Evolutionary conservation across 2,888 invertebrate genomes (phyloP), one percentile per base, ranked within the genome.

Genomic region (Melieria crassipennis): DNA sequence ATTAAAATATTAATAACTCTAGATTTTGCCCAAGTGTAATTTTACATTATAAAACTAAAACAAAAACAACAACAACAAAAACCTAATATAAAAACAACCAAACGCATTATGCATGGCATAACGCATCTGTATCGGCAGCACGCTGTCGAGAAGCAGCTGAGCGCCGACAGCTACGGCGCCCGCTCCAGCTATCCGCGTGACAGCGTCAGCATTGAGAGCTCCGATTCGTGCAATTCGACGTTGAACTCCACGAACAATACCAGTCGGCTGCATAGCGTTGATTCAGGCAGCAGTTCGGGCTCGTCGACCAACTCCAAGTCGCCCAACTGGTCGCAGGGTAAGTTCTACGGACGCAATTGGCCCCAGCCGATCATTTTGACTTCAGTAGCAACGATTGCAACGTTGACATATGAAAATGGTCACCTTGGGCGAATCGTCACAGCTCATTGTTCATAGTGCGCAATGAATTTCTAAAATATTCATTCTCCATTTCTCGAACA

Each of bases 71-170:
- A 61, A 46, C 10, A 64, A 52, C 58, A 70, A 66, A 73, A 66
- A 45, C 78, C 75, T 75, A 69, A 61, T 57, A 64, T 1, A 46
- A 57, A 50, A 65, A 64, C 68, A 71, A 5, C 57, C 16, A 70
- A 71, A 56, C 6, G 58, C 3, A 77, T 75, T 76, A 87, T 87
- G 87, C 87, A 87, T 71, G 87, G 87, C 72, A 86, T 87, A 73
- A 84, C 86, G 30, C 87, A 87, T 80, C 83, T 87, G 61, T 87
- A 86, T 80, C 84, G 87, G 63, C 87, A 87, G 76, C 87, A 87
- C 76, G 87, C 87, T 75, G 80, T 87, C 65, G 87, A 87, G 72
- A 86, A 86, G 75, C 88, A 89, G 69, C 84, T 88, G 30, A 88
- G 88, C 73, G 76, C 86, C 1, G 88, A 89, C 11, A 88, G 88